A percentile compares a stretch with the other conserved stretches of the same genome.
Conservation (phyloP, 2,113 vertebrate species). For the Galeopterus variegatus region DNA sequence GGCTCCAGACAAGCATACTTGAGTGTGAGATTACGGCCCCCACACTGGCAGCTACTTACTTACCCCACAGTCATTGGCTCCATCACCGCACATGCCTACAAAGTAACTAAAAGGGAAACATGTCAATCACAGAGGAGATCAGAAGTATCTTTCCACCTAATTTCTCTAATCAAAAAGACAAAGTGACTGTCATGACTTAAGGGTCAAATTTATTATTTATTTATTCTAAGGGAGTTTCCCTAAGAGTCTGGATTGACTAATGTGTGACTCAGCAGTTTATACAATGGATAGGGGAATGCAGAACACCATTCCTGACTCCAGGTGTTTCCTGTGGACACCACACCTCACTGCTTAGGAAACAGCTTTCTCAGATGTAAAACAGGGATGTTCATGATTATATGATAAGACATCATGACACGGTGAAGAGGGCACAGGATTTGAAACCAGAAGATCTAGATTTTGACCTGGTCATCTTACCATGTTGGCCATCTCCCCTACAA, state of each 20-base stretch:
- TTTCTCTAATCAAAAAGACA: constrained; percentile 53
- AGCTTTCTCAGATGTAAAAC: background rate
- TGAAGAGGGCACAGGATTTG: background rate
- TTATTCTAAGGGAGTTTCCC: constrained; percentile 3
- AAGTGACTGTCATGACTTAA: background rate
- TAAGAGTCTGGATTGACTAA: constrained; percentile 23
- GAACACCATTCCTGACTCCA: background rate
- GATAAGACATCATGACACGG: background rate
- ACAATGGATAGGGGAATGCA: background rate
- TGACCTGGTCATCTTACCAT: background rate
- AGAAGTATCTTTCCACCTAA: background rate
- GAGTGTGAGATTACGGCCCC: background rate
- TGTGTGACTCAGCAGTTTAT: background rate
- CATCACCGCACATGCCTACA: constrained; percentile 93
- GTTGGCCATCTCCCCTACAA: background rate
- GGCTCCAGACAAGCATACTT: background rate
- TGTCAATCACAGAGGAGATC: constrained; percentile 50
- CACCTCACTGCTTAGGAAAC: background rate
- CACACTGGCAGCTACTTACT: constrained; percentile 74
- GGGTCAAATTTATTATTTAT: background rate
- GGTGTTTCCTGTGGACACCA: background rate
- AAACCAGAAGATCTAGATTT: background rate
- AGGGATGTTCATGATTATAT: background rate
- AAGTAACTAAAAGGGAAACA: constrained; percentile 88
- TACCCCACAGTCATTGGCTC: constrained; percentile 93